Base-by-base conservation (phyloP, 2,113 vertebrate genomes). In the Chlorocebus sabaeus region DNA sequence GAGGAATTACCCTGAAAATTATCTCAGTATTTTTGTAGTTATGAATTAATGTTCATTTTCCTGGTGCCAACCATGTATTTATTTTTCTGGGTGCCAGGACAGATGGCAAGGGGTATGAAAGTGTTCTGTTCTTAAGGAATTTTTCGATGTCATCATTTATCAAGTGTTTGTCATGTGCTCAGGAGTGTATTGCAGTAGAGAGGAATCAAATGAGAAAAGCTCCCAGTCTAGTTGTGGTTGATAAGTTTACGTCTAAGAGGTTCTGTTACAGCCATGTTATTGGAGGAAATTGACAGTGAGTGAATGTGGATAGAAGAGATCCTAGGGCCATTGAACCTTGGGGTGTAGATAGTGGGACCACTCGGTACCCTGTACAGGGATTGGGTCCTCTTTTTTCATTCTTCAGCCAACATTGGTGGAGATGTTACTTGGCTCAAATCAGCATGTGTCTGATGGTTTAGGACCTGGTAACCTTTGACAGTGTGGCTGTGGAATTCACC, bases 401-500 rank as follows among this genome's bases (percentile, higher is more conserved):
- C 32, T 50, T 27, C 12, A 6, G 6, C 76, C 22, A 88, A 23
- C 13, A 2, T 18, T 50, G 35, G 25, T 86, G 40, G 84, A 48
- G n/a, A 38, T 52, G 17, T 35, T 82, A 43, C 40, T 93, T 73
- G 32, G 18, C 52, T 57, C 13, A 90, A 6, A 27, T 13, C 22
- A 64, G 5, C 14, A 3, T 70, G 1, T 52, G 8, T 93, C 50
- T 88, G 82, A 61, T 80, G 86, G 9, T 90, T 85, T 68, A 96
- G 95, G 79, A 90, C 27, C 55, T 81, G 8, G 50, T 96, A 55
- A 96, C 86, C 27, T 96, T 96, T 93, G 95, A 96, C 30, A 92
- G 84, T 93, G 92, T 96, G 72, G 73, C 95, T 52, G 95, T 96
- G 16, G 87, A 96, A 30, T 96, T 96, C 50, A 96, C 95, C 61